Base-by-base conservation (phyloP, 2,888 invertebrate species). In the Ptychoptera contaminata region DNA sequence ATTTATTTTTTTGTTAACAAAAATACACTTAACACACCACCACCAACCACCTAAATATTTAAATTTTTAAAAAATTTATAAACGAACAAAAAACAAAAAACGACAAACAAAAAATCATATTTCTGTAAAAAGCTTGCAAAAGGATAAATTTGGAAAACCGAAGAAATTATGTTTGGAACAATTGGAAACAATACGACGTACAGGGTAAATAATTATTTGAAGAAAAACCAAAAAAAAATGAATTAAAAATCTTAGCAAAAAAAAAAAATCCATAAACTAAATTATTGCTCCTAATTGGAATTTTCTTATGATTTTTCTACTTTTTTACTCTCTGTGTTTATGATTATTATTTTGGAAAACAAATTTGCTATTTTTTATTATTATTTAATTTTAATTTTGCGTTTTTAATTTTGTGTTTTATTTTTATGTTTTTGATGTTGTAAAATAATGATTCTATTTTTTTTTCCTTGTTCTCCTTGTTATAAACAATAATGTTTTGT, bases 61-160 rank as follows among this genome's bases (percentile, higher is more conserved):
- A n/a, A n/a, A n/a, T n/a, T n/a, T n/a, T n/a, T n/a, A n/a, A n/a
- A n/a, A n/a, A n/a, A n/a, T n/a, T n/a, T n/a, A n/a, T n/a, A n/a
- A n/a, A n/a, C n/a, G n/a, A n/a, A 31, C 32, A 6, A 42, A 16
- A 16, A 16, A 35, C 34, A 42, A 35, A 29, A 42, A 42, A 16
- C 34, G 12, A 42, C 34, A 35, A 4, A 35, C n/a, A 42, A 42
- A 16, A 23, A 59, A 60, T n/a, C n/a, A n/a, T 63, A 61, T 70
- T 74, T 73, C 67, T 74, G 71, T 77, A 72, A n/a, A n/a, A 84
- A 85, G 78, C 79, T 81, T 74, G 77, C 82, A 84, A 75, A 83
- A 84, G 79, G 82, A 83, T 76, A 83, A 84, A 69, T 79, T 77
- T 71, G 80, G 80, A 68, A 80, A 80, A 71, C 78, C 79, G 69